Evolutionary conservation across 2,113 vertebrate genomes (phyloP).

Genomic region (Brachirus orientalis): DNA sequence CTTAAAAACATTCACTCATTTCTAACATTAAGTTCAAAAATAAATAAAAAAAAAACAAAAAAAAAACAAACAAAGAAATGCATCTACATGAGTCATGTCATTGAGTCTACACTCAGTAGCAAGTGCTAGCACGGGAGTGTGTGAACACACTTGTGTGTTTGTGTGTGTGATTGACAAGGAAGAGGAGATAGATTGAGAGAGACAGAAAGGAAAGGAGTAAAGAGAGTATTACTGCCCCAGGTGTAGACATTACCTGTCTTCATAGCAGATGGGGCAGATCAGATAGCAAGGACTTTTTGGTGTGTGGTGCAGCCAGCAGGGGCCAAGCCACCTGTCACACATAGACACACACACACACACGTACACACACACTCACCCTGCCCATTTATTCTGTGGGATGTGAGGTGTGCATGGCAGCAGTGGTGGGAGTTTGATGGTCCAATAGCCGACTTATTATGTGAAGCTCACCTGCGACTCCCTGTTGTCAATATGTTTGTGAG

Average conservation of each 20-base stretch:
- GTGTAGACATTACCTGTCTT: conserved; percentile 69
- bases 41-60: too few species aligned
- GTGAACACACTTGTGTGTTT: neutral
- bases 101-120: conserved; percentile 34
- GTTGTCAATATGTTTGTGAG: neutral
- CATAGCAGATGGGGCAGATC: conserved; percentile 73
- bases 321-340: conserved; percentile 34
- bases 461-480: neutral
- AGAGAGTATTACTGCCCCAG: conserved; percentile 44
- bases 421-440: neutral
- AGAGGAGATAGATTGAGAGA: conserved; percentile 43
- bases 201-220: conserved; percentile 56
- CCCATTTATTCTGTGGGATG: conserved; percentile 6
- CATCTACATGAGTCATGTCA: conserved; percentile 54
- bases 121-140: conserved; percentile 29
- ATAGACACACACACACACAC: conserved; percentile 15
- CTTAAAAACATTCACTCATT: conserved; percentile 21
- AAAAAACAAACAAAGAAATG: too few species aligned
- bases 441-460: too few species aligned
- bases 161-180: conserved; percentile 11
- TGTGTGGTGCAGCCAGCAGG: conserved; percentile 45
- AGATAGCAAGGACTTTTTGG: conserved; percentile 56
- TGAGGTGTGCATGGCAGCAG: conserved; percentile 6
- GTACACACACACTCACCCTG: too few species aligned
- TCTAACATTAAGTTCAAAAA: conserved; percentile 14